Percentiles rank a stretch among this genome's conserved stretches.
These are phyloP conservation scores for Rhingia rostrata DNA, from an alignment of 2,888 invertebrate genomes.

Conservation along the genomic window DNA sequence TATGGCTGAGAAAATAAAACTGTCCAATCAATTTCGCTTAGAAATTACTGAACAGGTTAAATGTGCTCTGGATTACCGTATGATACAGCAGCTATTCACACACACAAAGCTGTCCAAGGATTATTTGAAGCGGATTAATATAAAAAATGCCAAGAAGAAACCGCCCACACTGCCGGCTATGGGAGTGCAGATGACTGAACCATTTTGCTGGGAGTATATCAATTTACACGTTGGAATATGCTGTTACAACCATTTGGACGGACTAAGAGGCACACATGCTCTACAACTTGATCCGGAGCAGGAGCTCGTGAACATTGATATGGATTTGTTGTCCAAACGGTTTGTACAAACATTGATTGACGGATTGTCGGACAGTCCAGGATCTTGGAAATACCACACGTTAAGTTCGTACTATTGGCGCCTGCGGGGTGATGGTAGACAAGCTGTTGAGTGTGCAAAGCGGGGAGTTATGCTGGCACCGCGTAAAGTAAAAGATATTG, in stretches of 20 bases:
- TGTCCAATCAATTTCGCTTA: conserved; percentile 80
- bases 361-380: conserved; percentile 78
- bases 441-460: conserved; percentile 81
- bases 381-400: conserved; percentile 81
- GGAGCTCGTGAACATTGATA: conserved; percentile 76
- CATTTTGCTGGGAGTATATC: conserved; percentile 77
- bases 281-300: conserved; percentile 79
- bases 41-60: conserved; percentile 81
- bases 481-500: conserved; percentile 78
- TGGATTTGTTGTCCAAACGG: conserved; percentile 70
- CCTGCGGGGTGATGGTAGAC: conserved; percentile 80
- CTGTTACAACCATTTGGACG: conserved; percentile 79
- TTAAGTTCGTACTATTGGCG: conserved; percentile 82
- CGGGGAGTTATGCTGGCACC: conserved; percentile 80
- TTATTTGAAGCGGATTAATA: conserved; percentile 80
- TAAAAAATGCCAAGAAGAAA: conserved; percentile 77
- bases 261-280: conserved; percentile 76
- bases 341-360: conserved; percentile 74
- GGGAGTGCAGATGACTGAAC: conserved; percentile 59
- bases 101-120: conserved; percentile 78
- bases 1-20: conserved; percentile 80
- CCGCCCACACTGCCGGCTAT: conserved; percentile 38
- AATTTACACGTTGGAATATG: conserved; percentile 77
- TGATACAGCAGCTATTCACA: conserved; percentile 79
- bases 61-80: conserved; percentile 80